Evolutionary conservation across 2,797 vertebrate genomes (phyloP).

Genomic region (Malurus leucopterus): DNA sequence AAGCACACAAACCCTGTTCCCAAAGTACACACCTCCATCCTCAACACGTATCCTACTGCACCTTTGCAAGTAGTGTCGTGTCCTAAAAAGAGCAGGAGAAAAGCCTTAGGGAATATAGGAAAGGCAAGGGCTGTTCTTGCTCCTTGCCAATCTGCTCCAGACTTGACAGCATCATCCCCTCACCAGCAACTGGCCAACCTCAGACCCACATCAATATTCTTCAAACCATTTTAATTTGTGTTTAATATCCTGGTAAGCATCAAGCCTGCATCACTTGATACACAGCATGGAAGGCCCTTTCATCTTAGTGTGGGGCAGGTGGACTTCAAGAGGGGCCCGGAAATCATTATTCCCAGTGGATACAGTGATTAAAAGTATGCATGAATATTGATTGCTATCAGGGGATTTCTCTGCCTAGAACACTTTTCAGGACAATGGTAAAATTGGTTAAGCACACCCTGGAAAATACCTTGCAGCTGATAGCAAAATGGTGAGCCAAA

Average conservation of each 20-base stretch:
- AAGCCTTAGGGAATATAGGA: slow-evolving; percentile 6
- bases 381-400: slow-evolving; percentile 52
- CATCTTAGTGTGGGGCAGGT: slow-evolving; percentile 42
- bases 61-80: slow-evolving; percentile 35
- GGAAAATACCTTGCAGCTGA: slow-evolving; percentile 75
- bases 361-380: slow-evolving; percentile 37
- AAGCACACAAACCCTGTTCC: slow-evolving; percentile 42
- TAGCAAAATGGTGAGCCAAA: slow-evolving; percentile 69
- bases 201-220: slow-evolving; percentile 30
- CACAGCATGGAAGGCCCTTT: slow-evolving; percentile 31
- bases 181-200: slow-evolving; percentile 15
- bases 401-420: slow-evolving; percentile 60
- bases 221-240: slow-evolving; percentile 30
- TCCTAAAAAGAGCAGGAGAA: slow-evolving; percentile 38
- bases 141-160: slow-evolving; percentile 6
- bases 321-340: slow-evolving; percentile 32
- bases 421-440: slow-evolving; percentile 56
- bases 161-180: background rate
- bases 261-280: background rate
- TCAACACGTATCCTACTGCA: slow-evolving; percentile 18
- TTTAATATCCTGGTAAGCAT: slow-evolving; percentile 16
- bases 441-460: slow-evolving; percentile 65
- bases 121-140: slow-evolving; percentile 23
- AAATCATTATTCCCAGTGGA: slow-evolving; percentile 35
- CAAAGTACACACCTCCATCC: slow-evolving; percentile 40